Evolutionary conservation across 2,113 vertebrate genomes (phyloP), one percentile per base, ranked within the genome.

Genomic region (Apteryx owenii): DNA sequence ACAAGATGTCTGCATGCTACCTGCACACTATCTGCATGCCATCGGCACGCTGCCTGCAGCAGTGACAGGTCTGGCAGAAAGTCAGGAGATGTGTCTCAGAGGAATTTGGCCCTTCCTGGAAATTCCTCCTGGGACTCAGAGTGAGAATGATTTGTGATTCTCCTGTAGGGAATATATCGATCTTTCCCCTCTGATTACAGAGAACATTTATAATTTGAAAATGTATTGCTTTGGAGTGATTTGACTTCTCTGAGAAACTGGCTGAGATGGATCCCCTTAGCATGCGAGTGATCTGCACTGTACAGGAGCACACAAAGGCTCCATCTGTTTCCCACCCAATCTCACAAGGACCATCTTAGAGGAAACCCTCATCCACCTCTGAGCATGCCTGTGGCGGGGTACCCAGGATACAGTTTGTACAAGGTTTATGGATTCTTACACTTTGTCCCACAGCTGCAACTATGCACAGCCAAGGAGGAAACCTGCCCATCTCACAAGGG

Each of bases 341-440:
- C 6, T 51, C 26, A 4, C 5, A 18, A 75, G 26, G 28, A 71
- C 11, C 40, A n/a, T n/a, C 44, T 70, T 33, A 70, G 19, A 33
- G 31, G 46, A 33, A 70, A 70, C 22, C 31, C 26, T 17, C 31
- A 1, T 28, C 13, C 14, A 33, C 9, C 22, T 33, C 60, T 31
- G 56, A 51, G 16, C 17, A 4, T 11, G 6, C 6, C 68, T 81
- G 23, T 0, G 0, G n/a, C 2, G n/a, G 21, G 4, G 18, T 42
- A 54, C 8, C 18, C 68, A 50, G 15, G 13, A 12, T 42, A 82
- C 2, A 18, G 7, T 33, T 83, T 88, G 16, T 25, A 19, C 19
- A 29, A 36, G 8, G 8, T 21, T 85, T 64, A 46, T 7, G 15
- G 36, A 51, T 33, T 53, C 9, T 53, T 91, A 38, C 61, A 66